These are phyloP conservation scores for Creontiades dilutus DNA, from an alignment of 2,888 invertebrate species.

Conservation along the genomic window DNA sequence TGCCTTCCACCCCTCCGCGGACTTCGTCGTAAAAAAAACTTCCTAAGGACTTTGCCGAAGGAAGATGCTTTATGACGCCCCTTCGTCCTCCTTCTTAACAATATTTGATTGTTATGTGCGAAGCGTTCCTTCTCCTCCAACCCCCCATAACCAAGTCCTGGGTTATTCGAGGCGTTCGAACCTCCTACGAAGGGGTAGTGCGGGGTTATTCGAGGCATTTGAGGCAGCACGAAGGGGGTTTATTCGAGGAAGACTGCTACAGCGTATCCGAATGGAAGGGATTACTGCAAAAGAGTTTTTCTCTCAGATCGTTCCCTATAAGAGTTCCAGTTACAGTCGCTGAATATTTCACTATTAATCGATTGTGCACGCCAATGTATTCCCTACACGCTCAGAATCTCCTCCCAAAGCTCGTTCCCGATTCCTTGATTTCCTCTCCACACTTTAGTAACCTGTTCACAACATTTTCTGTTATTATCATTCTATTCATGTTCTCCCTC, in stretches of 20 bases:
- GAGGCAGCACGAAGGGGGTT: background rate
- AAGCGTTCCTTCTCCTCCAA: background rate
- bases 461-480: background rate
- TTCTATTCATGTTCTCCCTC: background rate
- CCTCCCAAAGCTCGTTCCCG: background rate
- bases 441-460: background rate
- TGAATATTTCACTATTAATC: background rate
- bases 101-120: constrained; percentile 43
- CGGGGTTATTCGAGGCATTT: background rate
- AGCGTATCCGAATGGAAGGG: background rate
- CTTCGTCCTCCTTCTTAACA: constrained; percentile 26
- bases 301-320: background rate
- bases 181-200: background rate
- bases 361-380: background rate
- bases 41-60: background rate
- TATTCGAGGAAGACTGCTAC: background rate
- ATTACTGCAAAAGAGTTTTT: background rate
- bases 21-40: background rate
- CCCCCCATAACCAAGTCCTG: background rate
- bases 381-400: background rate
- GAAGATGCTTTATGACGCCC: background rate
- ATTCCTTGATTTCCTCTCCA: background rate
- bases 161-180: background rate
- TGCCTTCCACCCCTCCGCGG: background rate
- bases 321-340: background rate